Base-by-base conservation (phyloP, 2,113 vertebrate genomes). In the Phoenicopterus ruber region DNA sequence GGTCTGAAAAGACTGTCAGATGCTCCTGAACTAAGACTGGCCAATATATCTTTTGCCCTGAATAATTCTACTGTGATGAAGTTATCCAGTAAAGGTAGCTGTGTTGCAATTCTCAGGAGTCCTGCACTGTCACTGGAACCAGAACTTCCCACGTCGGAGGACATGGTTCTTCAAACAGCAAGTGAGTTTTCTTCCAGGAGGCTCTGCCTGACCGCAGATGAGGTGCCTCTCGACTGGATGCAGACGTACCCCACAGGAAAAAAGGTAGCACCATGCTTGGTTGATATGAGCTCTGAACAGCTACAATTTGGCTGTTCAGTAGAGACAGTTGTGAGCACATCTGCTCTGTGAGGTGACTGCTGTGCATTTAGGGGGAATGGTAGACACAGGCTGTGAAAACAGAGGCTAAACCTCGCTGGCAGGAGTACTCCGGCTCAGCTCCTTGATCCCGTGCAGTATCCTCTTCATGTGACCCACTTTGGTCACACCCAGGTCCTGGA, bases 381-480 rank as follows among this genome's bases (percentile, higher is more conserved):
- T 90, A 98, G 84, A 98, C 61, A 77, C 98, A 98, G 77, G 98
- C 96, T 49, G 96, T 89, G 87, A 98, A 95, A 91, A 98, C 94
- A 29, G 96, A 94, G 46, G 90, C 97, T 98, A 99, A 96, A 98
- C 99, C 96, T 99, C 99, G 97, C 98, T 98, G 98, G 98, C 98
- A 83, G 98, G 98, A 95, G 98, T 97, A 98, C 93, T 98, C 90
- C 99, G 98, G 97, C 98, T 99, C 98, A 99, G 98, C 90, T 99
- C 99, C 97, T 98, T 97, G 98, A 99, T 99, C 67, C 99, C 99
- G 34, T 99, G 99, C 61, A 99, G 98, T 95, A 99, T 99, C 92
- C 99, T 97, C 98, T 99, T 99, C 99, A 99, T 99, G 88, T 99
- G 99, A 58, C 99, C 99, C 82, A 99, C 99, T 98, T 99, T 99